Evolutionary conservation across 2,888 invertebrate genomes (phyloP).

Genomic region (Oithona nana): DNA sequence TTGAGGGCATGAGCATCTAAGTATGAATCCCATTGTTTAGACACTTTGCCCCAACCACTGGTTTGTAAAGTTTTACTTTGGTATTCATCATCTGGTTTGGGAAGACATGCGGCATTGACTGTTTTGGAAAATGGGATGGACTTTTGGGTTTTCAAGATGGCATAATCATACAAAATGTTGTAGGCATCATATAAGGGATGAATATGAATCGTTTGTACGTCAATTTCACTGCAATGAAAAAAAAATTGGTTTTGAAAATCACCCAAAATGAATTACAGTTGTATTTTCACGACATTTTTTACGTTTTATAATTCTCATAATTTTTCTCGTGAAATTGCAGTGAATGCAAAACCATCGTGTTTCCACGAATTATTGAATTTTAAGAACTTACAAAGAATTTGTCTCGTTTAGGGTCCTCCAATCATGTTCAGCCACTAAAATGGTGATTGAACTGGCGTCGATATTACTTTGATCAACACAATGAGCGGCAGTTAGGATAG

Average conservation of each 20-base stretch:
- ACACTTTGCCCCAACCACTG: not conserved
- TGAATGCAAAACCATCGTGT: no score
- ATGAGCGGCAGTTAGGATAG: not conserved
- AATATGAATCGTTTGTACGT: not conserved
- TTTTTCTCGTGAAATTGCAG: no score
- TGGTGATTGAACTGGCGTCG: not conserved
- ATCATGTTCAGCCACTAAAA: not conserved
- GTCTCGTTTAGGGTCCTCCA: not conserved
- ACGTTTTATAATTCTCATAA: no score
- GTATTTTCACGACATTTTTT: no score
- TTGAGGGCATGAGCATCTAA: not conserved
- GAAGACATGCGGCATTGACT: not conserved
- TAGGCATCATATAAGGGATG: not conserved
- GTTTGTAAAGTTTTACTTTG: not conserved
- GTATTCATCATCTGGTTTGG: not conserved
- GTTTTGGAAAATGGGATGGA: not conserved
- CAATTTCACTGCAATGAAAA: not conserved
- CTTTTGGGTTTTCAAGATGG: not conserved
- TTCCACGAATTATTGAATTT: no score
- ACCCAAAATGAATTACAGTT: not conserved
- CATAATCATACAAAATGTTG: not conserved
- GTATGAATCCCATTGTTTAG: not conserved
- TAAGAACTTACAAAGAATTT: not conserved
- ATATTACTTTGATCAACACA: not conserved
- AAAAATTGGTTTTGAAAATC: not conserved